These are phyloP conservation scores for Dicycla oo DNA, from an alignment of 2,888 invertebrate genomes.

Conservation along the genomic window DNA sequence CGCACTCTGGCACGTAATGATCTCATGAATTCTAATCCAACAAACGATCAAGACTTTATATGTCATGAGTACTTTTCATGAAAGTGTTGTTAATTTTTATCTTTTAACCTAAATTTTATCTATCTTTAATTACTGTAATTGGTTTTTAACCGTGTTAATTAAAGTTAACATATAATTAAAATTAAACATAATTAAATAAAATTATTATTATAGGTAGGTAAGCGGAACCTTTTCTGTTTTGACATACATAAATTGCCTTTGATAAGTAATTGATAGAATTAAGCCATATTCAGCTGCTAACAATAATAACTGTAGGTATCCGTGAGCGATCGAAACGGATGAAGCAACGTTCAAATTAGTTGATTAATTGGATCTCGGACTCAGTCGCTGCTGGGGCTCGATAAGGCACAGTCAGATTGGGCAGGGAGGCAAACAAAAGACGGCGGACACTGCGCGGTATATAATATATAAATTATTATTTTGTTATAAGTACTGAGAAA, in stretches of 20 bases:
- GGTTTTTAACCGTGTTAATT: not conserved
- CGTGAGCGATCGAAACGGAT: conserved; percentile 60
- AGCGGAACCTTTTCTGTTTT: not conserved
- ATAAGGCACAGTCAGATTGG: conserved; percentile 52
- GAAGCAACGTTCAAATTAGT: conserved; percentile 66
- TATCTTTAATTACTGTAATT: not conserved
- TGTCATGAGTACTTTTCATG: too few relatives aligned
- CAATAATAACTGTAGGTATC: conserved; percentile 33
- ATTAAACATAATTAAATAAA: too few relatives aligned
- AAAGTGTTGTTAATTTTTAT: not conserved
- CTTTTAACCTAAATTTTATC: not conserved
- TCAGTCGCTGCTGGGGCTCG: conserved; percentile 64
- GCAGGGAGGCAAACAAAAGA: conserved; percentile 49
- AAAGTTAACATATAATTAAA: too few relatives aligned
- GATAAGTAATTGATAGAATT: not conserved
- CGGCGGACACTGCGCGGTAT: conserved; percentile 19
- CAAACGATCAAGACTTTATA: not conserved
- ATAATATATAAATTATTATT: not conserved
- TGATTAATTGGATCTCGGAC: conserved; percentile 71
- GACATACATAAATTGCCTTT: not conserved
- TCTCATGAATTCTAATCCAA: too few relatives aligned
- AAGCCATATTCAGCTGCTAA: conserved; percentile 8
- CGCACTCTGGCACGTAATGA: not conserved
- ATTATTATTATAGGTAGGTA: not conserved
- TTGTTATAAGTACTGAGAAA: not conserved